Evolutionary conservation across 2,113 vertebrate species (phyloP).

Genomic region (Megaleporinus macrocephalus): DNA sequence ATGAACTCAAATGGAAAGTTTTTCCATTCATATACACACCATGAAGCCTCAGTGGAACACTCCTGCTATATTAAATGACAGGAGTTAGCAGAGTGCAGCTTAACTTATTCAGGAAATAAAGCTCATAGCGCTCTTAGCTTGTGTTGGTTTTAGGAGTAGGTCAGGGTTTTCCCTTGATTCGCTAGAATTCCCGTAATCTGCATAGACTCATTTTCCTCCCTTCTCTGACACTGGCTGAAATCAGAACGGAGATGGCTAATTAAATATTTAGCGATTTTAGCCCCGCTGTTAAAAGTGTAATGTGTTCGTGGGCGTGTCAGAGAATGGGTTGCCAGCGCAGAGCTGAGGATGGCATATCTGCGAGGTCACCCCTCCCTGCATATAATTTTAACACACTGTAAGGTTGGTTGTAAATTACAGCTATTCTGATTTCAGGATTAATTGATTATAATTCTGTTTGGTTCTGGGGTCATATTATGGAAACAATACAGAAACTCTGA

Average conservation of each 20-base stretch:
- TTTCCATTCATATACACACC: background rate
- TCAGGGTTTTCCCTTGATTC: background rate
- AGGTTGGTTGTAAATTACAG: background rate
- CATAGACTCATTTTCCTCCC: background rate
- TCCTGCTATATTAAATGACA: background rate
- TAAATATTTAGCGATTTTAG: constrained; percentile 42
- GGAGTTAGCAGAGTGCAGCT: too few relatives aligned
- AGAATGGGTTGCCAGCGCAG: constrained; percentile 12
- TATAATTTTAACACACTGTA: background rate
- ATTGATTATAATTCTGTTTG: background rate
- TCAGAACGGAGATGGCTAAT: constrained; percentile 4
- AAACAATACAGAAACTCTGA: too few relatives aligned
- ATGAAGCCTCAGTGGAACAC: background rate
- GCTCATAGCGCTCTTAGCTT: background rate
- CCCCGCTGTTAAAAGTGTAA: constrained; percentile 33
- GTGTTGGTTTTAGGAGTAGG: background rate
- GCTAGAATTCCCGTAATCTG: background rate
- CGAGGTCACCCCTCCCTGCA: background rate
- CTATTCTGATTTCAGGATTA: background rate
- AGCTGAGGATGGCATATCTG: constrained; percentile 3
- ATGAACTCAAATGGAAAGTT: background rate
- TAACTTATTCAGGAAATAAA: background rate
- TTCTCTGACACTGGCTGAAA: background rate
- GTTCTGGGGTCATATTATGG: background rate
- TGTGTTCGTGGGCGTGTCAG: constrained; percentile 7